Conservation (phyloP, 2,797 vertebrate species). For the Anabas testudineus region DNA sequence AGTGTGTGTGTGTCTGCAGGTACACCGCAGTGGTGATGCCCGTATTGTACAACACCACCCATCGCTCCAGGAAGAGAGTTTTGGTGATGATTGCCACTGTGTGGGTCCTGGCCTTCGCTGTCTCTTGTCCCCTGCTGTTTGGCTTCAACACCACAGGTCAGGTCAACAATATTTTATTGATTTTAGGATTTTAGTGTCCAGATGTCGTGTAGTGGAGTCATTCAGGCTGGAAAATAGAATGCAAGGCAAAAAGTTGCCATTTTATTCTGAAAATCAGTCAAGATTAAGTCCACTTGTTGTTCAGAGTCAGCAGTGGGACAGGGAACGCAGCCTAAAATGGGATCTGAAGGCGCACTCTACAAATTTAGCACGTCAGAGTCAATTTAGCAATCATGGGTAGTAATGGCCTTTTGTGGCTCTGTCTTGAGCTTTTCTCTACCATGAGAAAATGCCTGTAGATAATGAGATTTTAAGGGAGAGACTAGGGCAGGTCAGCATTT, state of each 20-base stretch:
- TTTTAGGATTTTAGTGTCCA: neutral
- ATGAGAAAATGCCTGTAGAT: neutral
- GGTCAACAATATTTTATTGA: conserved; percentile 24
- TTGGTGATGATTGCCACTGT: conserved; percentile 91
- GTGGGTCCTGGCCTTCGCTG: conserved; percentile 92
- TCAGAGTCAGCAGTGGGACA: conserved; percentile 14
- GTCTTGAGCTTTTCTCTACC: conserved; percentile 11
- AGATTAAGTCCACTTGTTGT: neutral
- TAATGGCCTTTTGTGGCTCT: neutral
- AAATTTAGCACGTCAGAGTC: conserved; percentile 16
- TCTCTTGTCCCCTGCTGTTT: conserved; percentile 94
- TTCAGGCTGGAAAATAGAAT: neutral
- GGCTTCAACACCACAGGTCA: conserved; percentile 98
- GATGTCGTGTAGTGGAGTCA: neutral
- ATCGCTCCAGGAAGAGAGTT: conserved; percentile 91
- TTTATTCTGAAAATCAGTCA: conserved; percentile 1
- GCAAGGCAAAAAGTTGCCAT: neutral
- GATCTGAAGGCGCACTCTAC: conserved; percentile 9
- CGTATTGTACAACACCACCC: conserved; percentile 91
- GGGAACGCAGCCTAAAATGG: conserved; percentile 3
- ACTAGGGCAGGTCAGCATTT: neutral
- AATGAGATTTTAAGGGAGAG: neutral
- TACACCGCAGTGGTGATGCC: conserved; percentile 97
- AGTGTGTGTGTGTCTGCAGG: conserved; percentile 74
- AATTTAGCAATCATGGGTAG: neutral